Evolutionary conservation across 2,113 vertebrate species (phyloP).

Genomic region (Choloepus hoffmanni): DNA sequence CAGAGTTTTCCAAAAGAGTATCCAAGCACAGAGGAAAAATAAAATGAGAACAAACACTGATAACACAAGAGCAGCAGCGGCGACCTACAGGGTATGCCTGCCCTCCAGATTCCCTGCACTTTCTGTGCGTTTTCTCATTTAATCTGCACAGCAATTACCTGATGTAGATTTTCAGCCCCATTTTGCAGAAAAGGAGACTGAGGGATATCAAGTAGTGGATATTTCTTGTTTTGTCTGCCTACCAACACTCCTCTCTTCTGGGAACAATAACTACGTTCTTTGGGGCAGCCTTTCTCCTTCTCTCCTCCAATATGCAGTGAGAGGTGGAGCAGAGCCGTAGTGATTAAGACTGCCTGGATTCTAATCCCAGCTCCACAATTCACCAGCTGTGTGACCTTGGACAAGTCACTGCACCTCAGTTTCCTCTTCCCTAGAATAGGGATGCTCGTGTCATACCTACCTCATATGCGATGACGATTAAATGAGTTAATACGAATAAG

Average conservation of each 20-base stretch:
- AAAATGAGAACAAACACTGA: background rate
- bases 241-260: too few species aligned
- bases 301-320: background rate
- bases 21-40: background rate
- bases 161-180: rapidly evolving
- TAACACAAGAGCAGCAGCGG: too few species aligned
- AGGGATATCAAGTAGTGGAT: too few species aligned
- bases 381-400: background rate
- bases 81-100: background rate
- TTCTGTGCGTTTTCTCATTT: rapidly evolving
- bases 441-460: background rate
- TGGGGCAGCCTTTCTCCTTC: background rate
- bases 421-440: background rate
- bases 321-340: background rate
- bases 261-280: background rate
- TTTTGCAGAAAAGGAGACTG: too few species aligned
- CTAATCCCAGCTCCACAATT: background rate
- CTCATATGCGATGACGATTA: background rate
- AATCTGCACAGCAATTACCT: rapidly evolving
- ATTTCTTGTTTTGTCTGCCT: background rate
- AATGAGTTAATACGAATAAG: rapidly evolving
- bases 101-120: background rate
- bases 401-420: background rate
- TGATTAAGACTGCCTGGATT: background rate
- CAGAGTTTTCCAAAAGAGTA: background rate